phyloP scores from a whole-genome alignment of 2,888 invertebrate species.

The Odontocolon sp. region DNA sequence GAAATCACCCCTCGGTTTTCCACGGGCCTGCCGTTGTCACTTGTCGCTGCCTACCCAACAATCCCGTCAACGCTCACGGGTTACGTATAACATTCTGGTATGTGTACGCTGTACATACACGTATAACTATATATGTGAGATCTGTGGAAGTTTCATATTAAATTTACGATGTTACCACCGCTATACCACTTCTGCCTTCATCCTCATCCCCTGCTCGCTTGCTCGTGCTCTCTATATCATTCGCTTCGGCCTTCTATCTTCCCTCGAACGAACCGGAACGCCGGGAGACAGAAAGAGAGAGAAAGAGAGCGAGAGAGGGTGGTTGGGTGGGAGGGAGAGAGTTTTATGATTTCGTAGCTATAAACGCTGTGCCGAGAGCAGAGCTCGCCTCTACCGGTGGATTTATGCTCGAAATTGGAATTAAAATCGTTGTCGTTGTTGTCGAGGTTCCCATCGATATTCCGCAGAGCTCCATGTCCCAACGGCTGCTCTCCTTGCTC shows the following conservation, averaged over 20 bases:
- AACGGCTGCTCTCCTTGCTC: neutral
- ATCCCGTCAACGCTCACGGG: conserved; percentile 13
- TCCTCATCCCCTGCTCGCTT: conserved; percentile 38
- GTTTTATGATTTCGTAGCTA: conserved; percentile 72
- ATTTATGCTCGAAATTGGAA: conserved; percentile 73
- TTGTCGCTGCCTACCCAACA: conserved; percentile 60
- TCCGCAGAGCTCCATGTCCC: conserved; percentile 9
- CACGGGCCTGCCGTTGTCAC: conserved; percentile 66
- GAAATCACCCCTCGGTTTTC: conserved; percentile 27
- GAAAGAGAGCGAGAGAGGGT: too few relatives aligned
- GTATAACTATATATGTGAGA: conserved; percentile 53
- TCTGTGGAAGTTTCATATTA: conserved; percentile 77
- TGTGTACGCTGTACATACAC: conserved; percentile 9
- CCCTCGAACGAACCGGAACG: neutral
- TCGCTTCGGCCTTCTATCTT: conserved; percentile 25
- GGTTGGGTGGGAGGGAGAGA: too few relatives aligned
- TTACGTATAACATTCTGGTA: conserved; percentile 6
- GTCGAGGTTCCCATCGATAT: conserved; percentile 40
- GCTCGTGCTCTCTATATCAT: conserved; percentile 45
- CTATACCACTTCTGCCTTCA: conserved; percentile 27
- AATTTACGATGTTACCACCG: conserved; percentile 70
- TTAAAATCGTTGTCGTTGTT: conserved; percentile 67
- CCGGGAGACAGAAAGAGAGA: neutral
- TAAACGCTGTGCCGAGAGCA: conserved; percentile 63
- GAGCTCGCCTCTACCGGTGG: conserved; percentile 23